Conservation (phyloP, 2,888 invertebrate species). For the Lordiphosa fenestrarum region DNA sequence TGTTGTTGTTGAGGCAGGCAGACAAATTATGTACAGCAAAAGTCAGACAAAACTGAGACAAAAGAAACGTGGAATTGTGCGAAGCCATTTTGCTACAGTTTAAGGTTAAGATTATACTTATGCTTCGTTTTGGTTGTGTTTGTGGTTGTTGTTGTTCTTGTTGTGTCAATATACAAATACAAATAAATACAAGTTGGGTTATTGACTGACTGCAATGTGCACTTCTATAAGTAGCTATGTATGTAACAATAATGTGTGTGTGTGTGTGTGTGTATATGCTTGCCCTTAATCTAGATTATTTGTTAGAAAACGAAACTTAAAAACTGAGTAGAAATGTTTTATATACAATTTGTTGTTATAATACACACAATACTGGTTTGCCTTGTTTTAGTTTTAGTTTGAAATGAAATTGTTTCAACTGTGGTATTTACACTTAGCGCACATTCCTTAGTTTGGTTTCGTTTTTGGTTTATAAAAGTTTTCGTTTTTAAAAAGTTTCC, state of each 20-base stretch:
- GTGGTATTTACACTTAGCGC: conserved; percentile 22
- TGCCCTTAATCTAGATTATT: conserved; percentile 12
- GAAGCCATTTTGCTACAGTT: conserved; percentile 55
- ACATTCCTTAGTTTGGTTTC: conserved; percentile 21
- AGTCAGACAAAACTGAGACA: not conserved
- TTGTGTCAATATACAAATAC: conserved; percentile 72
- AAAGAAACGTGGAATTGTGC: conserved; percentile 33
- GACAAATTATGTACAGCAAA: conserved; percentile 68
- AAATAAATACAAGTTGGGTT: conserved; percentile 73
- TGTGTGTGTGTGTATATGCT: conserved; percentile 32
- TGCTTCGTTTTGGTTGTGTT: conserved; percentile 13
- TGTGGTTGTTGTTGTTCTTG: conserved; percentile 20
- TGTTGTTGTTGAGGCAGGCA: conserved; percentile 30
- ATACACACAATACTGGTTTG: conserved; percentile 56
- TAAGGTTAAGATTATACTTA: conserved; percentile 30
- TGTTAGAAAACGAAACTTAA: conserved; percentile 12
- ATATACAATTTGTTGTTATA: conserved; percentile 50
- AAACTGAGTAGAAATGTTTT: conserved; percentile 24
- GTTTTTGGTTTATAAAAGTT: conserved; percentile 55
- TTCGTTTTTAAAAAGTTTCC: conserved; percentile 31
- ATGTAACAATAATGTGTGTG: conserved; percentile 24
- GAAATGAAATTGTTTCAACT: conserved; percentile 13
- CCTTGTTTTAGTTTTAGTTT: conserved; percentile 12
- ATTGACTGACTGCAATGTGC: conserved; percentile 43
- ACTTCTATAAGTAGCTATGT: conserved; percentile 39